Evolutionary conservation across 1,140 invertebrate species (phyloP).

Genomic region (Sycophaga agraensis): DNA sequence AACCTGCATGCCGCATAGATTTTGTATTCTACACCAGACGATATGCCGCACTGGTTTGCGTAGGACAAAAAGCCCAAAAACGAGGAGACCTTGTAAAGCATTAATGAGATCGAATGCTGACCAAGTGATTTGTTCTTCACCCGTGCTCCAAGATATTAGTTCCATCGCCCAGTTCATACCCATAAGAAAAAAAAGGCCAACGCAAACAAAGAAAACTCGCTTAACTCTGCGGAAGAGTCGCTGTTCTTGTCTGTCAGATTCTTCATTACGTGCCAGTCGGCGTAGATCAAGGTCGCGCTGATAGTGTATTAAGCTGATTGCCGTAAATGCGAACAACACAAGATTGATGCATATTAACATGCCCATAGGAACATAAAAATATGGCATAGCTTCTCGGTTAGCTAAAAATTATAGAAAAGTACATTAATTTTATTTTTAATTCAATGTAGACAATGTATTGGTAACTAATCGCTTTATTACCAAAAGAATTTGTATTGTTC

Average conservation of each 20-base stretch:
- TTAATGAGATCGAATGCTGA: constrained; percentile 59
- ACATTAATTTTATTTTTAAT: too few relatives aligned
- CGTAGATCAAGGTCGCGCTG: constrained; percentile 47
- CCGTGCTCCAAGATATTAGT: constrained; percentile 56
- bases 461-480: too few relatives aligned
- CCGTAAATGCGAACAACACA: constrained; percentile 60
- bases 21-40: constrained; percentile 49
- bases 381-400: constrained; percentile 61
- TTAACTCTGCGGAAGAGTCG: constrained; percentile 43
- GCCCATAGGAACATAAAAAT: constrained; percentile 66
- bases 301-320: constrained; percentile 43
- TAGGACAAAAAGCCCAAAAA: constrained; percentile 59
- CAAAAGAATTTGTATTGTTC: too few relatives aligned
- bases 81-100: constrained; percentile 56
- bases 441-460: too few relatives aligned
- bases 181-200: constrained; percentile 61
- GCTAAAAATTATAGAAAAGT: constrained; percentile 45
- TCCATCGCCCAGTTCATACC: constrained; percentile 62
- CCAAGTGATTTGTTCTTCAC: constrained; percentile 53
- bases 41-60: constrained; percentile 55
- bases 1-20: constrained; percentile 35
- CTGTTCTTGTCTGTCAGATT: constrained; percentile 44
- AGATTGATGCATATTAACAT: constrained; percentile 60
- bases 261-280: constrained; percentile 44
- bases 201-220: constrained; percentile 50